Evolutionary conservation across 2,888 invertebrate species (phyloP), one percentile per base, ranked within the genome.

Genomic region (Globia sparganii): DNA sequence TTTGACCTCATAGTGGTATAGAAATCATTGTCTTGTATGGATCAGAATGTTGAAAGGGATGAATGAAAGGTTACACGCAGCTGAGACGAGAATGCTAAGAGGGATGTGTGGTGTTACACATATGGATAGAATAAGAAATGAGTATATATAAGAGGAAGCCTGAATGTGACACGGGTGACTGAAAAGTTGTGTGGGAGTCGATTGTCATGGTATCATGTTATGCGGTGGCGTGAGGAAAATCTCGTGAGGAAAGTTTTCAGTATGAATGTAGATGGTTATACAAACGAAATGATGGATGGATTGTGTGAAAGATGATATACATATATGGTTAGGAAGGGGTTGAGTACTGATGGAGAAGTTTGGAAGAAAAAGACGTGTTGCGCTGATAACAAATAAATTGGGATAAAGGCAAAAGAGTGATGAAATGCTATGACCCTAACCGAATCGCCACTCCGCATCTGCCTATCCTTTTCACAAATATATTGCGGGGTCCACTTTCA

Each of bases 1-100:
- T 80, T n/a, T 69, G 81, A 59, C 75, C 81, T 69, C 28, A 49
- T 46, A 31, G 34, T 46, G 34, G 28, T 68, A 18, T 15, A n/a
- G 46, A 9, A 34, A 11, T 18, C 34, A 21, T 59, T 59, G 58
- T 59, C 58, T 58, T 8, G 3, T 31, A 18, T 18, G 18, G 28
- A 18, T 59, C 28, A 31, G 58, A 28, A 31, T 59, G 28, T 59
- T 59, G 28, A 28, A 31, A 15, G 28, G 28, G 28, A 15, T 28
- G 28, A 58, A 58, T 58, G 5, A 28, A 15, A 56, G n/a, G 56
- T 56, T 3, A n/a, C 11, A 56, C 11, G n/a, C 56, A 56, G 56
- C 56, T 56, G n/a, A 56, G 4, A 56, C n/a, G 56, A 56, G n/a
- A 56, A n/a, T 53, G 25, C 49, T 53, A 3, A 53, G 2, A 25